Base-by-base conservation (phyloP, 2,797 vertebrate species). In the Anas flavirostris region DNA sequence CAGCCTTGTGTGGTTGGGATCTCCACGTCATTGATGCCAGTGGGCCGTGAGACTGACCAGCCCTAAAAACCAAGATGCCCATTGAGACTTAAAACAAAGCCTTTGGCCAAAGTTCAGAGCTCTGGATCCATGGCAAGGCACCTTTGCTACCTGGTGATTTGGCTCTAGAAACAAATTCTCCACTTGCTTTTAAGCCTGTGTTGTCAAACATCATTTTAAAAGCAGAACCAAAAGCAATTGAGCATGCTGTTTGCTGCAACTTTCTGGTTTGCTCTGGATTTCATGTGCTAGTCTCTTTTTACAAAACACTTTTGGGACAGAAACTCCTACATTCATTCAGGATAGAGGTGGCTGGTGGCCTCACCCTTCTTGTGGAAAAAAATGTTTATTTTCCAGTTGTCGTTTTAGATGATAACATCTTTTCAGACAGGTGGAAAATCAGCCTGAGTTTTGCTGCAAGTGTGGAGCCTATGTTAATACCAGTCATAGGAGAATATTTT, bases 1-100 rank as follows among this genome's bases (percentile, higher is more conserved):
- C 58, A 58, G 31, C 33, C 60, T 68, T 39, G 13, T 76, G 33
- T 55, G 33, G 55, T 63, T 76, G 50, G 35, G 37, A 43, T 70
- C 26, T 35, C 12, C 6, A 0, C 29, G 22, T 35, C 0, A 1
- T 59, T 90, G 50, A 25, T 85, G 35, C 43, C 21, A 3, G 1
- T 29, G 68, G 43, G 66, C 29, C 8, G 1, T 39, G 84, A 76
- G 33, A 59, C 28, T 23, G 9, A 19, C 22, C 7, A 62, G 50
- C 50, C 58, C 44, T 66, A 55, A 59, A 86, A 82, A 8, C 2
- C 31, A 52, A 69, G 59, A 19, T 63, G 35, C 18, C 7, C 8
- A 4, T 82, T 55, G 78, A 68, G 3, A 9, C 19, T 68, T 58
- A 22, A n/a, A 74, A 80, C 53, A 83, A 74, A 88, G n/a, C 31